A percentile compares a stretch with the other conserved stretches of the same genome.
These are phyloP conservation scores for Falco novaeseelandiae DNA, from an alignment of 2,797 vertebrate species.

Conservation along the genomic window DNA sequence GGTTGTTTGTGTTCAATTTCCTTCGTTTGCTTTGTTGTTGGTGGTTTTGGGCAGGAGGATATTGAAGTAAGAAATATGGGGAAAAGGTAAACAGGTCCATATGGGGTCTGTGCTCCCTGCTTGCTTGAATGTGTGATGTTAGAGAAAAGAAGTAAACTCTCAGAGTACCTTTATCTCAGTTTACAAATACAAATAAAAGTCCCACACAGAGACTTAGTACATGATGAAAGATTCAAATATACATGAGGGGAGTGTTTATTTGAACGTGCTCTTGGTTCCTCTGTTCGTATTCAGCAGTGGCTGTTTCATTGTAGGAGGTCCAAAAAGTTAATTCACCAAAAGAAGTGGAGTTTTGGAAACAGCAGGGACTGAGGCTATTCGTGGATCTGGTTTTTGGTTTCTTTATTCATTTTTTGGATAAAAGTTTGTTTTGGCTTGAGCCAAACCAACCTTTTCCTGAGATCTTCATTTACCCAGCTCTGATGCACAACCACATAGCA, in stretches of 20 bases:
- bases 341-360: slow-evolving; percentile 8
- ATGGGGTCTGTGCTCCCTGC: not conserved
- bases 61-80: not conserved
- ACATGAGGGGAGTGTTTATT: slow-evolving; percentile 47
- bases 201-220: not conserved
- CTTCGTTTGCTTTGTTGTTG: not conserved
- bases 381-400: not conserved
- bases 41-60: not conserved
- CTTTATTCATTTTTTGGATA: not conserved
- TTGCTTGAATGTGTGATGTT: not conserved
- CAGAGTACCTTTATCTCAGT: slow-evolving; percentile 12
- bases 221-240: not conserved
- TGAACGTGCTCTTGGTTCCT: not conserved
- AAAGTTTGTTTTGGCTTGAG: slow-evolving; percentile 18
- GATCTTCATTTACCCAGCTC: not conserved
- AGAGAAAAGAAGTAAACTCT: not conserved
- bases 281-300: not conserved
- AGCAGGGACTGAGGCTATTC: slow-evolving; percentile 12
- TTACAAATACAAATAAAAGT: slow-evolving; percentile 35
- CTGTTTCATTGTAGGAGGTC: slow-evolving; percentile 46
- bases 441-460: not conserved
- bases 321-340: slow-evolving; percentile 36
- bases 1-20: not conserved
- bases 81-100: not conserved
- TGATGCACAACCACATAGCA: not conserved